Conservation (phyloP, 1,140 invertebrate genomes). For the Drosophila hydei region DNA sequence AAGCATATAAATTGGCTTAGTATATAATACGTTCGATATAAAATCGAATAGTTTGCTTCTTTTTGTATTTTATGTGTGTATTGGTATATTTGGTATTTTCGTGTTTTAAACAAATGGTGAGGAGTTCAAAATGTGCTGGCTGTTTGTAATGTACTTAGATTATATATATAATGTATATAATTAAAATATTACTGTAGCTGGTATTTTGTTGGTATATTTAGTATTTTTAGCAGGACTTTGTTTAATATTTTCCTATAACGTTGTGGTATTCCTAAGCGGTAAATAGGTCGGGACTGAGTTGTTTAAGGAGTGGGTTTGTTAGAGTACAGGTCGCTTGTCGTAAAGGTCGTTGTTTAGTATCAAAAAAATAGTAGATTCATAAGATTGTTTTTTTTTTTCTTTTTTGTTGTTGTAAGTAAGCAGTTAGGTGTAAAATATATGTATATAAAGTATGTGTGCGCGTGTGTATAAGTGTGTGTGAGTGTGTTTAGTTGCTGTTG, state of each 20-base stretch:
- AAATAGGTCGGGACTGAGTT: constrained; percentile 25
- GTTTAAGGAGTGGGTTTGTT: not conserved
- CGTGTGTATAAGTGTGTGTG: constrained; percentile 8
- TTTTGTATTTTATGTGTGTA: constrained; percentile 20
- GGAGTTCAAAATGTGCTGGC: constrained; percentile 66
- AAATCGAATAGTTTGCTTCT: constrained; percentile 3
- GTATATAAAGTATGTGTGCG: constrained; percentile 24
- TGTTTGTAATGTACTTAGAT: constrained; percentile 49
- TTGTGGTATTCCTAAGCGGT: constrained; percentile 21
- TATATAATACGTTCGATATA: constrained; percentile 21
- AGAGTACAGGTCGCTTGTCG: constrained; percentile 9
- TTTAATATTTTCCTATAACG: constrained; percentile 11
- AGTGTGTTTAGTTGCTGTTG: constrained; percentile 30
- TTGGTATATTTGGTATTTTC: constrained; percentile 35
- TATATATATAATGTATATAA: constrained; percentile 53
- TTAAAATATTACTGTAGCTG: constrained; percentile 49
- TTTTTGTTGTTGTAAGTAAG: not conserved
- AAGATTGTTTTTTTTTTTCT: constrained; percentile 28
- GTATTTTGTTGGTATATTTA: constrained; percentile 44
- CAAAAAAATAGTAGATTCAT: constrained; percentile 8
- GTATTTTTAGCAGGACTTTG: constrained; percentile 26
- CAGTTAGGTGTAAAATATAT: constrained; percentile 36
- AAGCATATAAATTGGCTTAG: constrained; percentile 48
- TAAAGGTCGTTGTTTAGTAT: constrained; percentile 3
- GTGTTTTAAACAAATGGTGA: constrained; percentile 58